Evolutionary conservation across 2,888 invertebrate genomes (phyloP).

Genomic region (Stramonita haemastoma): DNA sequence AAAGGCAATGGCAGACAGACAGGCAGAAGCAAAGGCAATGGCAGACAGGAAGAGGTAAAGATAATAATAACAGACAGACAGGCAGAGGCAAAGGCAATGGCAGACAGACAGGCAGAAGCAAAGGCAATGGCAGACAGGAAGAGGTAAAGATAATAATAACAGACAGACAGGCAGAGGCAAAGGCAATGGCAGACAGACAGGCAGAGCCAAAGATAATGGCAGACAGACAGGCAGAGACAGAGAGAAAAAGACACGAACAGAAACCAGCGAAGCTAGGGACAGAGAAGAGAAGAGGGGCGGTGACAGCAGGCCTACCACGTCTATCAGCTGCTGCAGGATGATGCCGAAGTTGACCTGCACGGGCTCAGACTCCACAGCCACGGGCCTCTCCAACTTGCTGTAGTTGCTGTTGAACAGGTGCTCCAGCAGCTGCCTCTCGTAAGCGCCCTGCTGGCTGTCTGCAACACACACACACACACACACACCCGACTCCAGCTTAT

Average conservation of each 20-base stretch:
- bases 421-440: constrained; percentile 76
- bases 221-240: too few species aligned
- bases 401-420: constrained; percentile 74
- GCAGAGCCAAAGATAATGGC: too few species aligned
- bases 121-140: too few species aligned
- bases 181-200: too few species aligned
- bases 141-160: too few species aligned
- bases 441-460: constrained; percentile 63
- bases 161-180: too few species aligned
- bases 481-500: neutral
- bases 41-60: neutral
- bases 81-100: too few species aligned
- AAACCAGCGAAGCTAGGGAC: too few species aligned
- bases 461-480: constrained; percentile 42
- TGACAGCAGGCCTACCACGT: constrained; percentile 74
- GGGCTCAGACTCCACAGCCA: constrained; percentile 75
- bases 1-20: neutral
- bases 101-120: too few species aligned
- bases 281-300: neutral
- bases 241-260: too few species aligned
- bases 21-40: neutral
- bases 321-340: constrained; percentile 79
- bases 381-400: constrained; percentile 77
- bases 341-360: constrained; percentile 77
- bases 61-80: neutral